Evolutionary conservation across 2,888 invertebrate species (phyloP).

Genomic region (Eurytoma adleriae): DNA sequence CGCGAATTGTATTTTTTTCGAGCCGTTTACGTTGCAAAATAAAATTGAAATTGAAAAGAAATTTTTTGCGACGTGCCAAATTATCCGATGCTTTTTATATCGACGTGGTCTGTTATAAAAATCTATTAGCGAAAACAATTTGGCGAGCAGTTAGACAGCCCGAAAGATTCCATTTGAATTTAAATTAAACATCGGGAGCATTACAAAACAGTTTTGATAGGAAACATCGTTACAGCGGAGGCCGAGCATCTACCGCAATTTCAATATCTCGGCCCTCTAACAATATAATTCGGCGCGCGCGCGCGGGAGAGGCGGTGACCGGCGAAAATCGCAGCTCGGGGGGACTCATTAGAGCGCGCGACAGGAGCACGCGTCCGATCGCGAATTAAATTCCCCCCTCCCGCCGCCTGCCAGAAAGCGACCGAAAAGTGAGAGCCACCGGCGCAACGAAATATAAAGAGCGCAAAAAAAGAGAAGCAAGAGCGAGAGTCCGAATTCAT

Average conservation of each 20-base stretch:
- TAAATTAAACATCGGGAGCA: too few relatives aligned
- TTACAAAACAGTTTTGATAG: too few relatives aligned
- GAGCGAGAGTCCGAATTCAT: slow-evolving; percentile 28
- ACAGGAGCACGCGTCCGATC: not conserved
- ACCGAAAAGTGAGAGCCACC: not conserved
- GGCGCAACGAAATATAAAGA: not conserved
- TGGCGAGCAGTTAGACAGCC: too few relatives aligned
- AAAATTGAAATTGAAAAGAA: not conserved
- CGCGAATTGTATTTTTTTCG: not conserved
- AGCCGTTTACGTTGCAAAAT: not conserved
- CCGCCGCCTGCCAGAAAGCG: not conserved
- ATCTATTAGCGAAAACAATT: too few relatives aligned
- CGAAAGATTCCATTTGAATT: too few relatives aligned
- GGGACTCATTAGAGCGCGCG: slow-evolving; percentile 2
- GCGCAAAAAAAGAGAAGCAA: not conserved
- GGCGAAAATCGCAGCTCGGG: slow-evolving; percentile 10
- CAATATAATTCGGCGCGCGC: slow-evolving; percentile 1
- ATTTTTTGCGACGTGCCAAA: not conserved
- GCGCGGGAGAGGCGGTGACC: not conserved
- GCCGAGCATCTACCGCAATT: too few relatives aligned
- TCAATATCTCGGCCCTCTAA: not conserved
- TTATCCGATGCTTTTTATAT: too few relatives aligned
- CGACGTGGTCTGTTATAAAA: too few relatives aligned
- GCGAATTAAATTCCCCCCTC: not conserved
- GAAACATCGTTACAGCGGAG: too few relatives aligned